Evolutionary conservation across 1,140 invertebrate genomes (phyloP).

Genomic region (Eriocheir sinensis): DNA sequence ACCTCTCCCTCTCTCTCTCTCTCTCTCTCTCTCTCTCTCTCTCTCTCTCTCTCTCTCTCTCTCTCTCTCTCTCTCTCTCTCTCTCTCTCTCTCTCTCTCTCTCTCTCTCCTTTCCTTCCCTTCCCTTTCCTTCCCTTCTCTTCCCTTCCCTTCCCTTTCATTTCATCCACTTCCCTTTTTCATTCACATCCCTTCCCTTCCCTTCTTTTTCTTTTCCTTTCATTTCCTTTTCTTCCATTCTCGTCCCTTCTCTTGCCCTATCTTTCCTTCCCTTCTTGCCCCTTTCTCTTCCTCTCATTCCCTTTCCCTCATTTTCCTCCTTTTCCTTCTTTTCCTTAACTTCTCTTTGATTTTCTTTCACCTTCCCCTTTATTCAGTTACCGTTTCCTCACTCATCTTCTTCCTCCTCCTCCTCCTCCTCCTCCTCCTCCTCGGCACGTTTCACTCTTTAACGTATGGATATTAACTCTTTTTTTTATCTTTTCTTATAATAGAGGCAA

Average conservation of each 20-base stretch:
- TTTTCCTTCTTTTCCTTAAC: not conserved
- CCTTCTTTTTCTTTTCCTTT: not conserved
- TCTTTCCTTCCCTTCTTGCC: too few relatives aligned
- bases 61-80: not conserved
- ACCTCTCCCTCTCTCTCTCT: conserved; percentile 51
- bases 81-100: conserved; percentile 12
- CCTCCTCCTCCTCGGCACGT: not conserved
- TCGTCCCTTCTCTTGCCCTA: too few relatives aligned
- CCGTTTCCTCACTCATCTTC: not conserved
- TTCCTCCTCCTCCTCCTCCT: conserved; percentile 1
- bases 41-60: not conserved
- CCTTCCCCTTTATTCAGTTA: not conserved
- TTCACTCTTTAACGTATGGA: not conserved
- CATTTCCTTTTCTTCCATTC: too few relatives aligned
- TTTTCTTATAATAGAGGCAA: not conserved
- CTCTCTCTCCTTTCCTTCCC: not conserved
- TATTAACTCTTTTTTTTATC: not conserved
- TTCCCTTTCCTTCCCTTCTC: not conserved
- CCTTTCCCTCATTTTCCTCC: not conserved
- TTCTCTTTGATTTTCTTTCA: not conserved
- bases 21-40: conserved; percentile 60
- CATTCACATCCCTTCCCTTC: not conserved
- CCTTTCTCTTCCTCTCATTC: too few relatives aligned
- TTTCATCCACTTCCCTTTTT: not conserved
- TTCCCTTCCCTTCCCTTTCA: not conserved